Evolutionary conservation across 2,888 invertebrate genomes (phyloP).

Genomic region (Ormyrus nitidulus): DNA sequence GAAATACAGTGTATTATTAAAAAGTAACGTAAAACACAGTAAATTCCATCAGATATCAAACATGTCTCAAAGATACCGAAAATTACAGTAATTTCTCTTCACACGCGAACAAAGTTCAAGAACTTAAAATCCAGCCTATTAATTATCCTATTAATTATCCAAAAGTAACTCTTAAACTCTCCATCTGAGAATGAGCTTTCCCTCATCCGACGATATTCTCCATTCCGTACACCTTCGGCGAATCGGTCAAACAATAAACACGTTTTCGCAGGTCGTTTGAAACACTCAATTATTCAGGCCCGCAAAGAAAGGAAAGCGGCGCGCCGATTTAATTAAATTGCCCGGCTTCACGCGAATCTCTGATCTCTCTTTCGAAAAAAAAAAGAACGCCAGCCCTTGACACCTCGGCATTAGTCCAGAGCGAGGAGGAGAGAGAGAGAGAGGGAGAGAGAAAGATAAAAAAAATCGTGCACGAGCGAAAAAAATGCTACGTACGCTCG

Average conservation of each 20-base stretch:
- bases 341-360: conserved; percentile 40
- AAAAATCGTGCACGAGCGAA: neutral
- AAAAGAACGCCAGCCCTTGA: conserved; percentile 21
- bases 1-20: no score
- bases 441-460: neutral
- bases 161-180: no score
- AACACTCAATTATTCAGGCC: conserved; percentile 33
- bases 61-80: no score
- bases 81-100: no score
- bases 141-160: no score
- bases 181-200: no score
- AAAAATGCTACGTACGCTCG: conserved; percentile 23
- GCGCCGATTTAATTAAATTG: conserved; percentile 36
- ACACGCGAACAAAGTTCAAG: no score
- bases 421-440: neutral
- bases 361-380: conserved; percentile 41
- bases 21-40: no score
- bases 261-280: conserved; percentile 7
- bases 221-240: neutral
- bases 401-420: conserved; percentile 47
- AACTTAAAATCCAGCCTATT: no score
- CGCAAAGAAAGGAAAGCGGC: conserved; percentile 1
- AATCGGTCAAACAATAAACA: conserved; percentile 29
- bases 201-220: neutral
- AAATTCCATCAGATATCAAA: no score